Base-by-base conservation (phyloP, 2,888 invertebrate species). In the Lasioglossum lativentre region DNA sequence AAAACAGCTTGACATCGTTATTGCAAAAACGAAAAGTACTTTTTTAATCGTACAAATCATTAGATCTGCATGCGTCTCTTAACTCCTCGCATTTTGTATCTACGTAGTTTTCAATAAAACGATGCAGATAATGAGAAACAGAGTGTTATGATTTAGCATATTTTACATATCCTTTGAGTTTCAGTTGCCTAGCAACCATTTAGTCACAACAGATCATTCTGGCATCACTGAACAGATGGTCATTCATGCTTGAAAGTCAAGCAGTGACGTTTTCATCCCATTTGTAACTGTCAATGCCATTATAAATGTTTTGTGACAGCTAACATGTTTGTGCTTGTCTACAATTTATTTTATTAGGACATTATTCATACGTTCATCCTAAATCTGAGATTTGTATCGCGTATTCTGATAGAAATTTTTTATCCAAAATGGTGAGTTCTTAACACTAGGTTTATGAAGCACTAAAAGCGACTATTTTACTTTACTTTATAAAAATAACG, bases 401-500 rank as follows among this genome's bases (percentile, higher is more conserved):
- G 63, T 40, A 73, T 68, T 52, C 19, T 80, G 34, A 79, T 34
- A 83, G 8, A 30, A 12, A 59, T n/a, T 73, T 72, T 72, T 71
- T 47, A 19, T 52, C 78, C 14, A 88, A 83, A 80, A 89, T 89
- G 87, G 89, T 87, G 63, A 90, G 90, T 73, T 76, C 27, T 0
- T 59, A 42, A 71, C 56, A 12, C 12, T 56, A 52, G 52, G 23
- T 52, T 52, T 23, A 10, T 8, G 10, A 3, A 23, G 52, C n/a
- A 52, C 52, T 52, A n/a, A 52, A 6, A 47, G 19, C 2, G 47
- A 47, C 47, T 19, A 47, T 19, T 47, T 47, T 47, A 47, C 47
- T 2, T 47, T 47, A 47, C 47, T 6, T 47, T 6, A 47, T 19
- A 47, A 47, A 47, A 47, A 23, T 47, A 47, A 47, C 23, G 47